Evolutionary conservation across 2,797 vertebrate species (phyloP).

Genomic region (Austrolebias charrua): DNA sequence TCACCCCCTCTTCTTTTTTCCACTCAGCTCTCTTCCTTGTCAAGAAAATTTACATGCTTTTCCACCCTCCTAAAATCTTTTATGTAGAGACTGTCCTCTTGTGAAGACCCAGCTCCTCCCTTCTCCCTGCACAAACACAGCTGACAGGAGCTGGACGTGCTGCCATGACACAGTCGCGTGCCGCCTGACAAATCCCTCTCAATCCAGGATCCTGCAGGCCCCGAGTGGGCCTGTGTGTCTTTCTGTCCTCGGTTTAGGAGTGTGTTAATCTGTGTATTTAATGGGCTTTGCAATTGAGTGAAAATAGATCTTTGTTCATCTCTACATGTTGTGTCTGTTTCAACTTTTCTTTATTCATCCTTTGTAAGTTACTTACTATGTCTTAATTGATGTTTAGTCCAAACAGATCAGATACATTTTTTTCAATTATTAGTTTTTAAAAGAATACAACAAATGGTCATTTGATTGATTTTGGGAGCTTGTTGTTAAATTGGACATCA

Average conservation of each 20-base stretch:
- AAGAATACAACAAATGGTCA: conserved; percentile 2
- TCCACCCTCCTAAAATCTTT: conserved; percentile 38
- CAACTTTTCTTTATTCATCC: conserved; percentile 5
- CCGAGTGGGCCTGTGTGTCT: conserved; percentile 47
- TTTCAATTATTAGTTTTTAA: conserved; percentile 35
- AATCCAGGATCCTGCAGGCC: conserved; percentile 57
- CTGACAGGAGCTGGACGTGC: conserved; percentile 83
- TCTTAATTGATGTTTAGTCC: conserved; percentile 25
- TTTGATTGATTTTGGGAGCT: conserved; percentile 29
- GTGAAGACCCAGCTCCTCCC: conserved; percentile 35
- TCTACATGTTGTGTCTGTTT: conserved; percentile 6
- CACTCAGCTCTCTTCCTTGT: conserved; percentile 50
- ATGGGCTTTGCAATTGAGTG: conserved; percentile 14
- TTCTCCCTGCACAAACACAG: conserved; percentile 92
- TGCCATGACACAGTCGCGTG: conserved; percentile 85
- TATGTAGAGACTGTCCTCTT: conserved; percentile 55
- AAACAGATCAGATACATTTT: conserved; percentile 33
- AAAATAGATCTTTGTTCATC: conserved; percentile 2
- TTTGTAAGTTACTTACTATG: conserved; percentile 21
- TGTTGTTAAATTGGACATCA: conserved; percentile 40
- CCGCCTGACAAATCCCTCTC: conserved; percentile 77
- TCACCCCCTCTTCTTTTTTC: conserved; percentile 43
- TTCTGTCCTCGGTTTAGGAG: conserved; percentile 40
- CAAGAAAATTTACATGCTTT: conserved; percentile 71
- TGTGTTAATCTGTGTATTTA: conserved; percentile 37